phyloP scores from a whole-genome alignment of 2,113 vertebrate species.

The Morphnarchus princeps region DNA sequence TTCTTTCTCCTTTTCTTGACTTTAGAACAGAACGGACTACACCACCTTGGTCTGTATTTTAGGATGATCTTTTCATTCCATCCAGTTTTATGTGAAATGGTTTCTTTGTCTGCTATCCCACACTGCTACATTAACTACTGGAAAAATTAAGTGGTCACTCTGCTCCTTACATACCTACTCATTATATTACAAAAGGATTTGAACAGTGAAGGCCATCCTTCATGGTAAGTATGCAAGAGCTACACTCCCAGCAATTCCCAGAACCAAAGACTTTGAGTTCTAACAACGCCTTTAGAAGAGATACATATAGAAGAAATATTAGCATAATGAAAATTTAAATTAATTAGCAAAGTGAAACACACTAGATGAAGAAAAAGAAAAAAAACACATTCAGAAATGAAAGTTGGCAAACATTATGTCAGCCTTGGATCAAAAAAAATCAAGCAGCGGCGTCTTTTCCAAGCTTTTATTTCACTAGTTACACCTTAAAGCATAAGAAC shows the following conservation, averaged over 20 bases:
- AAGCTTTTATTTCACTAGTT: background rate
- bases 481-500: background rate
- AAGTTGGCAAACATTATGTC: background rate
- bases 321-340: background rate
- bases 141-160: background rate
- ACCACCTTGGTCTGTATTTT: background rate
- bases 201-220: background rate
- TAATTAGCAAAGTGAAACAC: background rate
- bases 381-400: background rate
- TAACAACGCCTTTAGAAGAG: background rate
- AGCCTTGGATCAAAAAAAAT: background rate
- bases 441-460: background rate
- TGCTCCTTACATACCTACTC: background rate
- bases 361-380: background rate
- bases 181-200: background rate
- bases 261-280: background rate
- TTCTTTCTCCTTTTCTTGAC: background rate
- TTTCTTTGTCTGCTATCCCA: background rate
- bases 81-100: background rate
- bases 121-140: background rate
- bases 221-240: background rate
- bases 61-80: background rate
- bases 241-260: background rate
- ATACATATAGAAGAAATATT: background rate
- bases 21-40: background rate